Conservation (phyloP, 2,888 invertebrate genomes). For the Limnephilus rhombicus region DNA sequence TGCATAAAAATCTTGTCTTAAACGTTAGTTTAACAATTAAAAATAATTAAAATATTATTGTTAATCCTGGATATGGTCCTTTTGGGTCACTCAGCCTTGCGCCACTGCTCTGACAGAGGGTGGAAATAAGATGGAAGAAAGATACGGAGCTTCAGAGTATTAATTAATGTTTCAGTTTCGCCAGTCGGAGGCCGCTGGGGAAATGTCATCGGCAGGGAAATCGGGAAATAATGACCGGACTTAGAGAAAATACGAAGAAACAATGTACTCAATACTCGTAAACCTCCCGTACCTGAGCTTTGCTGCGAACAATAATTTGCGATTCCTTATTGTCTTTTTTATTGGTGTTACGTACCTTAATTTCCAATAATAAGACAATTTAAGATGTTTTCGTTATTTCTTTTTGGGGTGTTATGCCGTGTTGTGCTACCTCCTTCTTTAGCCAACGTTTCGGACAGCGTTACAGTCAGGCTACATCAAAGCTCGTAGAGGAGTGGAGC, state of each 20-base stretch:
- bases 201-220: constrained; percentile 1
- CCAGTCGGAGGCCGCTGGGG: background rate
- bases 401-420: no score
- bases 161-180: constrained; percentile 19
- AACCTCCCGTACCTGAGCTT: background rate
- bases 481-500: no score
- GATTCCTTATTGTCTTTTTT: no score
- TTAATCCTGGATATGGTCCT: background rate
- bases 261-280: background rate
- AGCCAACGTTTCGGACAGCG: no score
- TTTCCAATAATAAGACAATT: no score
- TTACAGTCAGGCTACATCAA: no score
- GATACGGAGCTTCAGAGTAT: background rate
- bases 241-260: background rate
- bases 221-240: background rate
- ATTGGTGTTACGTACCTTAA: no score
- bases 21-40: no score
- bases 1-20: no score
- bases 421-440: no score
- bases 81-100: background rate
- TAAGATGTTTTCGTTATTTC: no score
- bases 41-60: no score
- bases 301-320: background rate
- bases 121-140: background rate
- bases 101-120: background rate